Percentiles rank a stretch among this genome's conserved stretches.
phyloP scores from a whole-genome alignment of 2,113 vertebrate genomes.

The Dicerorhinus sumatrensis region DNA sequence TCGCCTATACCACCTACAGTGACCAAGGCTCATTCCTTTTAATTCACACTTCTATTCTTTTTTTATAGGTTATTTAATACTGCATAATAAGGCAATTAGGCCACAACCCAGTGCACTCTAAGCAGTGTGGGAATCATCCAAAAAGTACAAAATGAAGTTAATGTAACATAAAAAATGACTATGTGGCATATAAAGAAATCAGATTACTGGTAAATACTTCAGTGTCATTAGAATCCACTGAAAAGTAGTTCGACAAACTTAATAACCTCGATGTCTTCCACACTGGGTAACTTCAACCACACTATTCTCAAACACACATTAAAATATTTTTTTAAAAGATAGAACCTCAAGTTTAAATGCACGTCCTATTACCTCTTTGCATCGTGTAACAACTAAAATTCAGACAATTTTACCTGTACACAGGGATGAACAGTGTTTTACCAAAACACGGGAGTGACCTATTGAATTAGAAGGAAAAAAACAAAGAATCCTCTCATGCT shows the following conservation, averaged over 20 bases:
- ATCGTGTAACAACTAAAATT: neutral
- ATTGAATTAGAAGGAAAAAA: neutral
- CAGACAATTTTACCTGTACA: neutral
- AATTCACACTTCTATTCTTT: neutral
- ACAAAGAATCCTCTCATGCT: neutral
- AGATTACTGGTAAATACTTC: conserved; percentile 23
- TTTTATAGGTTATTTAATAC: conserved; percentile 49
- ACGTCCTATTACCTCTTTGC: neutral
- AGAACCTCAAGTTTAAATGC: neutral
- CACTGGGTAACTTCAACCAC: neutral
- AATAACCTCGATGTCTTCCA: neutral
- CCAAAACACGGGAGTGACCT: neutral
- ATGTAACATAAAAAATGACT: conserved; percentile 45
- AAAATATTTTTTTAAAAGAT: neutral
- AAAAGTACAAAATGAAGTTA: conserved; percentile 54
- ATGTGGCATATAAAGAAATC: neutral
- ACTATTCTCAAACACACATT: neutral
- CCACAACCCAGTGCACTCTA: neutral
- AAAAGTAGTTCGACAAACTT: neutral
- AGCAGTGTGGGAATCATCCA: neutral
- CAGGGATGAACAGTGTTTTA: neutral
- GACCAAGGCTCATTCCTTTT: conserved; percentile 29
- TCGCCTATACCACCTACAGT: neutral
- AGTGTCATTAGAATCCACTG: neutral
- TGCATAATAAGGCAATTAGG: conserved; percentile 32